Evolutionary conservation across 2,888 invertebrate species (phyloP).

Genomic region (Cataglyphis livida): DNA sequence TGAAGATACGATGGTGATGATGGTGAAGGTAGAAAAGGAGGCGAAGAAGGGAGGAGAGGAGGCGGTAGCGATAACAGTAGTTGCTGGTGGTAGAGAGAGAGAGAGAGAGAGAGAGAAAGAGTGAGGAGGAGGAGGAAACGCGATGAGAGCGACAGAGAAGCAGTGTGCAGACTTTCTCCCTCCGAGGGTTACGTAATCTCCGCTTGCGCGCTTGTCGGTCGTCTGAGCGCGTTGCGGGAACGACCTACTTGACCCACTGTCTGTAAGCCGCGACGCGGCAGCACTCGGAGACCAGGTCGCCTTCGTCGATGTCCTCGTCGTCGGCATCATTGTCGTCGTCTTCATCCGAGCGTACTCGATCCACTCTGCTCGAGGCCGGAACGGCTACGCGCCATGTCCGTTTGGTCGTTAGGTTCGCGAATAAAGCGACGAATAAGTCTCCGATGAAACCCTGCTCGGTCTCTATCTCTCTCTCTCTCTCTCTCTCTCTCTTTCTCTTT

Average conservation of each 20-base stretch:
- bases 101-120: conserved; percentile 20
- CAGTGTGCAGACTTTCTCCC: conserved; percentile 81
- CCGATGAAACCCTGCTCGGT: background rate
- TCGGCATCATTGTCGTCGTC: conserved; percentile 19
- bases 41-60: background rate
- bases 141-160: too few relatives aligned
- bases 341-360: conserved; percentile 48
- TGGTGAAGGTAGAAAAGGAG: conserved; percentile 14
- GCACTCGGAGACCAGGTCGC: conserved; percentile 44
- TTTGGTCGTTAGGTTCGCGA: conserved; percentile 40
- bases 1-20: conserved; percentile 56
- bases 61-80: conserved; percentile 34
- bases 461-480: too few relatives aligned
- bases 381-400: conserved; percentile 23
- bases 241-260: conserved; percentile 83
- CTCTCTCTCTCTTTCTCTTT: too few relatives aligned
- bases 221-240: conserved; percentile 77
- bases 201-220: conserved; percentile 67
- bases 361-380: conserved; percentile 51
- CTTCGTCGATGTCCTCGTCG: conserved; percentile 29
- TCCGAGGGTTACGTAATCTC: conserved; percentile 82
- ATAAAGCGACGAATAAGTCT: background rate
- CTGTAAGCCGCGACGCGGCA: conserved; percentile 65
- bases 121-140: conserved; percentile 49
- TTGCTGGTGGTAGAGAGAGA: conserved; percentile 15